phyloP scores from a whole-genome alignment of 2,113 vertebrate genomes.

The Megaptera novaeangliae region DNA sequence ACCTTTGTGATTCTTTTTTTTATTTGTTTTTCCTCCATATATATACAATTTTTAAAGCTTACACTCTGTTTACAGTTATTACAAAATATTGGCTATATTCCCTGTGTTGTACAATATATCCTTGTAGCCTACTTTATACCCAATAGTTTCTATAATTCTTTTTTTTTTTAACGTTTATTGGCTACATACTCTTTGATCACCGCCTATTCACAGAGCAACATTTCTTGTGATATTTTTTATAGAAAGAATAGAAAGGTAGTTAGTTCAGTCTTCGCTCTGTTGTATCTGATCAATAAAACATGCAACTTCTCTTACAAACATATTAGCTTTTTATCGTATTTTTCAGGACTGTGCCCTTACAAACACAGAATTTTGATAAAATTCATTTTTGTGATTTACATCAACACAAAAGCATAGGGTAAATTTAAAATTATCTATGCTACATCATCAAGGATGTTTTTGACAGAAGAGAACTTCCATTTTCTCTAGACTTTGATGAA shows the following conservation, averaged over 20 bases:
- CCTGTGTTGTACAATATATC: background rate
- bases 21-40: background rate
- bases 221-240: background rate
- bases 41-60: background rate
- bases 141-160: background rate
- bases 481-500: background rate
- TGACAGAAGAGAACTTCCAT: background rate
- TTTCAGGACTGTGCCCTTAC: background rate
- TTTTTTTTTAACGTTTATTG: background rate
- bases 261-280: background rate
- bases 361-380: background rate
- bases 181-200: background rate
- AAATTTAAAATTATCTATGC: background rate
- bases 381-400: background rate
- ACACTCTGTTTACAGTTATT: background rate
- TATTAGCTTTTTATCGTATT: background rate
- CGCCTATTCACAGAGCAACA: background rate
- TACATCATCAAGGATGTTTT: background rate
- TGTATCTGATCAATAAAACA: background rate
- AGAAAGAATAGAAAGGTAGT: background rate
- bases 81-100: background rate
- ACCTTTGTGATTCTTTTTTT: background rate
- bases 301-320: background rate
- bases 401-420: background rate
- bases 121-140: background rate